Base-by-base conservation (phyloP, 2,113 vertebrate species). In the Nibea albiflora region DNA sequence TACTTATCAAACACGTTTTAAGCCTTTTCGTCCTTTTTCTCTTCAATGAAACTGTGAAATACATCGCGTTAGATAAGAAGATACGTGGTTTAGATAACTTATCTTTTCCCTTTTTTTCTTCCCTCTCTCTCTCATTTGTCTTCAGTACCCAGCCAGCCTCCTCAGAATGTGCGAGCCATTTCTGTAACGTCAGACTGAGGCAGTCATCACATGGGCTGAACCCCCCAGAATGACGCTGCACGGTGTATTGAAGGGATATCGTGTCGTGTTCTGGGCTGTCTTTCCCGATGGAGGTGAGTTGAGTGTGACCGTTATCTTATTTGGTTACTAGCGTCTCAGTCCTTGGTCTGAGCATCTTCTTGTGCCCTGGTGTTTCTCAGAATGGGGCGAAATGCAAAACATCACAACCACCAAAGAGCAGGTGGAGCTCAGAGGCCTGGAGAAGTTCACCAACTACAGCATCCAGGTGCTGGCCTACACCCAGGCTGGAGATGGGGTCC, bases 361-460 rank as follows among this genome's bases (percentile, higher is more conserved):
- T 72, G 35, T 39, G n/a, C 15, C 24, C 24, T 62, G 66, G n/a
- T 58, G 11, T 68, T 22, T 22, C 2, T 69, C 83, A 99, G 98
- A 99, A 86, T 99, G 98, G 98, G 97, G 98, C 0, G 98, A 98
- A 93, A 99, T 99, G 98, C 97, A 99, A 93, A 99, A 99, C 89
- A 97, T 99, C 91, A 99, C 98, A 0, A 99, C 98, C 60, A 96
- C 90, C 0, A 95, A 97, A 68, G 97, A 98, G 90, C 96, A 98
- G 11, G 97, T 98, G 88, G 98, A 99, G 93, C 96, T 99, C 72
- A 95, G 94, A 3, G 96, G 96, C 52, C 94, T 99, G 91, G 98
- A 99, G 95, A 99, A 99, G 91, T 99, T 99, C 95, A 99, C 98
- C 81, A 99, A 99, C 94, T 99, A 99, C 95, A 99, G 98, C 42